These are phyloP conservation scores for Drosophila trichaetosa DNA, from an alignment of 2,888 invertebrate species.

Conservation along the genomic window DNA sequence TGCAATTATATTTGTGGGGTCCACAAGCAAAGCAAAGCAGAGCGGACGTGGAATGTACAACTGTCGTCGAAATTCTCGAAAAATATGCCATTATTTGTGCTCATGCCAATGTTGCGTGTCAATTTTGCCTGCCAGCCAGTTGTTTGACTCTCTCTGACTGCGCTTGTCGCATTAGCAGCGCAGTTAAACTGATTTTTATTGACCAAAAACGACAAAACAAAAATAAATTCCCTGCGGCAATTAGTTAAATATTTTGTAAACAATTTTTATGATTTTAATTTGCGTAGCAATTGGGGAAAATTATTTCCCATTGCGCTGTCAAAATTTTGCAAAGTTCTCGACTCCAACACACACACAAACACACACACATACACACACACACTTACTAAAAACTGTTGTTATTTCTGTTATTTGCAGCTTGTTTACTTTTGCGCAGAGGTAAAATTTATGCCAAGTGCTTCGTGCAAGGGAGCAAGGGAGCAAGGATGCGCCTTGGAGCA, in stretches of 20 bases:
- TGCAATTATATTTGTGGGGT: constrained; percentile 78
- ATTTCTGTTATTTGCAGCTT: constrained; percentile 46
- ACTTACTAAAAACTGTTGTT: constrained; percentile 34
- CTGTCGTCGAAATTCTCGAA: constrained; percentile 17
- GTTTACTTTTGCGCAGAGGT: constrained; percentile 51
- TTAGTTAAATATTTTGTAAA: constrained; percentile 44
- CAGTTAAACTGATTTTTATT: constrained; percentile 66
- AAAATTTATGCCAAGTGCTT: constrained; percentile 56
- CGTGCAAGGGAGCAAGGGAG: constrained; percentile 9
- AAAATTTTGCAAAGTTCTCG: constrained; percentile 26
- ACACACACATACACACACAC: not conserved
- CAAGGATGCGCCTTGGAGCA: constrained; percentile 43
- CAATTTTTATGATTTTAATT: constrained; percentile 38
- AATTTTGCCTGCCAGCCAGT: constrained; percentile 14
- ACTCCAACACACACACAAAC: not conserved
- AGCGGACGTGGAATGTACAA: constrained; percentile 32
- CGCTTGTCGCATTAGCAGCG: constrained; percentile 63
- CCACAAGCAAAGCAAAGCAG: not conserved
- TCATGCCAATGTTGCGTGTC: constrained; percentile 66
- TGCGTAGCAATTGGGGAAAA: constrained; percentile 24
- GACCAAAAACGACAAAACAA: constrained; percentile 3
- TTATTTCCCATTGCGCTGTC: constrained; percentile 25
- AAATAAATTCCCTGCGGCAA: constrained; percentile 8
- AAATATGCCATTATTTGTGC: constrained; percentile 30
- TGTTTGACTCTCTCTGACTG: constrained; percentile 38